Evolutionary conservation across 2,113 vertebrate genomes (phyloP), one percentile per base, ranked within the genome.

Genomic region (Amblyornis subalaris): DNA sequence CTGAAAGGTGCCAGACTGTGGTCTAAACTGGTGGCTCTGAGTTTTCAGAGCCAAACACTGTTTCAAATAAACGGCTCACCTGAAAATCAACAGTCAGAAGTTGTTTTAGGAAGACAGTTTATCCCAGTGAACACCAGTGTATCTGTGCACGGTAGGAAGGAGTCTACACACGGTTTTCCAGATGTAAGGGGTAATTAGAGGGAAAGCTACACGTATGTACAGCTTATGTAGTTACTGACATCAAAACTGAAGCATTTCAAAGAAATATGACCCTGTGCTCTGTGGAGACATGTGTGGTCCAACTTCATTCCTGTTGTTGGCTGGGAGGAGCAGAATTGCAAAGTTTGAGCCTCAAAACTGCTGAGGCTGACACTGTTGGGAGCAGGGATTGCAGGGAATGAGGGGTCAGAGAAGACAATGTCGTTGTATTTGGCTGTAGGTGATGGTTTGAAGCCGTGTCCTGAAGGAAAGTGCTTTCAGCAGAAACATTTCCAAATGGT

Each of bases 71-170:
- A 26, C 23, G 53, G 60, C 31, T 77, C 18, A 8, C 17, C 23
- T 86, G 50, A n/a, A 78, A 57, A 87, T 19, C 12, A 6, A 2
- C 14, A 64, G 29, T n/a, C 48, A 36, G 17, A 44, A 54, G 12
- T 40, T 72, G 21, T 8, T 77, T 62, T 26, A 45, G 53, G 71
- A 66, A 42, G 70, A 35, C 5, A 1, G 14, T 45, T 76, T 51
- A 31, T 45, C 24, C 47, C 26, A 33, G 89, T 66, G 50, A 64
- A 36, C 29, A 29, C 0, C 3, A 36, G 61, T 25, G 35, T 65
- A 20, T 50, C 24, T 0, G 1, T 42, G 69, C n/a, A 8, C 40
- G 1, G 1, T 10, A n/a, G 22, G n/a, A 74, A 29, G 20, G 66
- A 64, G 33, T 51, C 47, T 58, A 10, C 40, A 18, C 12, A 21